phyloP scores from a whole-genome alignment of 2,797 vertebrate genomes.

The Adelosebastes latens region DNA sequence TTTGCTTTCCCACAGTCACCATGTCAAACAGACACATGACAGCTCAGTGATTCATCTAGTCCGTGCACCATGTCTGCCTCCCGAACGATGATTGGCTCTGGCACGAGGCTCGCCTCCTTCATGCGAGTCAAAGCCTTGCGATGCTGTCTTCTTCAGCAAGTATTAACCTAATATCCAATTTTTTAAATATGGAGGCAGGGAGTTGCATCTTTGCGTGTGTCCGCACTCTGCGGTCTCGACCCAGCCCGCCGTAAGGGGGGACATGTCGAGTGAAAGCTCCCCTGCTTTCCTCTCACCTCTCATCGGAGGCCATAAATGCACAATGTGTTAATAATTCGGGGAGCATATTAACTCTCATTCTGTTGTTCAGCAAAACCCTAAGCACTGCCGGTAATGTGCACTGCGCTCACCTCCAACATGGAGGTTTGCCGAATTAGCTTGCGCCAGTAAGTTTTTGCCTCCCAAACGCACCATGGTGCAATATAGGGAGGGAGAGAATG shows the following conservation, averaged over 20 bases:
- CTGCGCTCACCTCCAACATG: conserved; percentile 89
- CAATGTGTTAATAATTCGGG: conserved; percentile 94
- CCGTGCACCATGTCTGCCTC: conserved; percentile 54
- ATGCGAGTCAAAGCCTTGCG: conserved; percentile 56
- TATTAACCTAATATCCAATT: conserved; percentile 72
- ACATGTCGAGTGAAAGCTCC: conserved; percentile 65
- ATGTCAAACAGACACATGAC: conserved; percentile 78
- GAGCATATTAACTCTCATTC: conserved; percentile 93
- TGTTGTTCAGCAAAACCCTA: conserved; percentile 90
- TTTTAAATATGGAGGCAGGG: conserved; percentile 53
- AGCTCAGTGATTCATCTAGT: conserved; percentile 77
- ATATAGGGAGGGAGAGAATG: conserved; percentile 92
- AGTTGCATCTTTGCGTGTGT: conserved; percentile 56
- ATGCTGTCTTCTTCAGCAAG: conserved; percentile 52
- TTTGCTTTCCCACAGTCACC: conserved; percentile 72
- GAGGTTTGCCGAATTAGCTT: conserved; percentile 93
- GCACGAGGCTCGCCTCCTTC: conserved; percentile 51
- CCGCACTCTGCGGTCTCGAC: conserved; percentile 48
- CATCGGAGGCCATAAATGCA: conserved; percentile 89
- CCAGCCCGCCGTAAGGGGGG: conserved; percentile 46
- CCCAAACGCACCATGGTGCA: conserved; percentile 85
- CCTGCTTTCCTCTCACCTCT: conserved; percentile 76
- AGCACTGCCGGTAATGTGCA: conserved; percentile 89
- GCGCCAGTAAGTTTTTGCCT: conserved; percentile 90
- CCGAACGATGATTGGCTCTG: conserved; percentile 74